These are phyloP conservation scores for Fabriciana adippe DNA, from an alignment of 2,888 invertebrate genomes.

Conservation along the genomic window DNA sequence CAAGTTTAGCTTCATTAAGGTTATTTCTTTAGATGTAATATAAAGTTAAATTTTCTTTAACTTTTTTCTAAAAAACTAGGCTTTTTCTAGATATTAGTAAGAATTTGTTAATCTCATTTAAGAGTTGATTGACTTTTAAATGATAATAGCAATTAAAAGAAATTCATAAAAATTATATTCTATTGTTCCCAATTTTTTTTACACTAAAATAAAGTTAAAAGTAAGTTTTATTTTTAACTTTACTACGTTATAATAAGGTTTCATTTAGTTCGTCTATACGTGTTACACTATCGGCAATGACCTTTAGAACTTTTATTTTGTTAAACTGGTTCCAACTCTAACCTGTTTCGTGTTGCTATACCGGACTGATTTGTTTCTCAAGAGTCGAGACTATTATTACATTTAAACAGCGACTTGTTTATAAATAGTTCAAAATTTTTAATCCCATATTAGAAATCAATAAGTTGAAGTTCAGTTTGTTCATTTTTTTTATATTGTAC, in stretches of 20 bases:
- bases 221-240: constrained; percentile 5
- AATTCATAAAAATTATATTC: constrained; percentile 23
- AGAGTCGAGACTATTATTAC: constrained; percentile 38
- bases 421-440: neutral
- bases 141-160: constrained; percentile 19
- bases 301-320: constrained; percentile 54
- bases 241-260: neutral
- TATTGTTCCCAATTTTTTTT: constrained; percentile 14
- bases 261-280: constrained; percentile 28
- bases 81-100: neutral
- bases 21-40: too few species aligned
- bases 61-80: too few species aligned
- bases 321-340: constrained; percentile 49
- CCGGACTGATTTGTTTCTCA: constrained; percentile 41
- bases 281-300: constrained; percentile 49
- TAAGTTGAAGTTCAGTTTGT: neutral
- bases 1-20: too few species aligned
- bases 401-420: constrained; percentile 34
- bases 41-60: too few species aligned
- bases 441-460: neutral
- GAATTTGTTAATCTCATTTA: neutral
- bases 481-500: neutral
- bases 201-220: neutral
- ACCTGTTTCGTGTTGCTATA: constrained; percentile 46
- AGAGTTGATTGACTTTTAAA: constrained; percentile 7